Conservation (phyloP, 2,797 vertebrate genomes). For the Platalea minor region DNA sequence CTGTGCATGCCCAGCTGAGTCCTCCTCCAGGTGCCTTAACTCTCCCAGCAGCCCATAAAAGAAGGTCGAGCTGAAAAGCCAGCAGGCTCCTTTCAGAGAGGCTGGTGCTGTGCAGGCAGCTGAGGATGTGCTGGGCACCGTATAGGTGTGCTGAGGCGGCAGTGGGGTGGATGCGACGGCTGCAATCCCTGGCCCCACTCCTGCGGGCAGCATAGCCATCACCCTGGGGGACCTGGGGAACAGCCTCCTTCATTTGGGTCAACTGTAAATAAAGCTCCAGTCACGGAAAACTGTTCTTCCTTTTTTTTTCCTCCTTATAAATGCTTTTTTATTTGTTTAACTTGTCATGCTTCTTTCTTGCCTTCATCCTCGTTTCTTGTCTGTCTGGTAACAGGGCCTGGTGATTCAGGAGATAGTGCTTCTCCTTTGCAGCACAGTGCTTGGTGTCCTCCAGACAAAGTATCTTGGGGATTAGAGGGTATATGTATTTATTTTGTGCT, state of each 20-base stretch:
- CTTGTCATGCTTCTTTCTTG: not conserved
- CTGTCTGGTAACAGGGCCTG: not conserved
- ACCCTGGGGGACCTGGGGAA: not conserved
- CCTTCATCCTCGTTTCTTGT: not conserved
- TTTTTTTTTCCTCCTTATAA: accelerated
- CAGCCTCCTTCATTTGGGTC: not conserved
- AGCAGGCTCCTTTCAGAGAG: not conserved
- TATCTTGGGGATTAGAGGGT: not conserved
- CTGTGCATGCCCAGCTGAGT: accelerated
- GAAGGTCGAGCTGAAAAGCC: not conserved
- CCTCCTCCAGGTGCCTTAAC: not conserved
- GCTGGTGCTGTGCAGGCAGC: not conserved
- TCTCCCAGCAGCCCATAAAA: too few relatives aligned
- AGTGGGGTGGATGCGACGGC: too few relatives aligned
- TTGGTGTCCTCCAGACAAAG: not conserved
- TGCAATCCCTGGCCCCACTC: accelerated
- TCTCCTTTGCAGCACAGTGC: not conserved
- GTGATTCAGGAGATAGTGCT: not conserved
- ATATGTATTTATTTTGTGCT: not conserved
- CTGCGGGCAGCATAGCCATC: not conserved
- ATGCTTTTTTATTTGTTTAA: not conserved
- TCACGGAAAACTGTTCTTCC: not conserved
- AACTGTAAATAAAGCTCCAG: not conserved
- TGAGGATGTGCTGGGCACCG: not conserved
- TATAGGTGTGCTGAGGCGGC: not conserved